Conservation (phyloP, 92 coral and sea anemone genomes). For the Bergia puertoricense region DNA sequence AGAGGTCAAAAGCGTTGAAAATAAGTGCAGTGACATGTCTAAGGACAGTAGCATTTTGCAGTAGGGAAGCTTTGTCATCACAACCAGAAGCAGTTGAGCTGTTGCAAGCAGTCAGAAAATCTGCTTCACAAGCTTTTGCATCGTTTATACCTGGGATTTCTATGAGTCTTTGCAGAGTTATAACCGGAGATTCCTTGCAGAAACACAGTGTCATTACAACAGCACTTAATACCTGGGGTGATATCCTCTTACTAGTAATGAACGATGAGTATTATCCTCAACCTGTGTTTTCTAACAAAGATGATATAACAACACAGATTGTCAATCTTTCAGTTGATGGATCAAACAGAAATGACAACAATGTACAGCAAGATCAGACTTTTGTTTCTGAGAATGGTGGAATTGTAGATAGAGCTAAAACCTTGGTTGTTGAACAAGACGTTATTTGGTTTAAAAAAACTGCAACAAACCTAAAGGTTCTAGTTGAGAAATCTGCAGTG, state of each 20-base stretch:
- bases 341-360: not conserved
- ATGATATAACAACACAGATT: conserved; percentile 60
- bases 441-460: conserved; percentile 73
- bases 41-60: conserved; percentile 63
- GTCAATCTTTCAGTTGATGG: conserved; percentile 43
- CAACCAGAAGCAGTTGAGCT: conserved; percentile 44
- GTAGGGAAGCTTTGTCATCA: conserved; percentile 7
- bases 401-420: conserved; percentile 44
- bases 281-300: conserved; percentile 24
- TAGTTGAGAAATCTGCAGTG: conserved; percentile 60
- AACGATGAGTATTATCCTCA: conserved; percentile 69
- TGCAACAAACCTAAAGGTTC: conserved; percentile 71
- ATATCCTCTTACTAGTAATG: conserved; percentile 73
- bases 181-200: conserved; percentile 69
- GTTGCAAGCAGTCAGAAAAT: conserved; percentile 49
- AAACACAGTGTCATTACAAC: conserved; percentile 71
- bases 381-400: conserved; percentile 6
- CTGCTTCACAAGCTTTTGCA: conserved; percentile 64
- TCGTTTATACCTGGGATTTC: conserved; percentile 97
- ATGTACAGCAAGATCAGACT: conserved; percentile 1
- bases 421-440: conserved; percentile 58
- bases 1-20: conserved; percentile 71
- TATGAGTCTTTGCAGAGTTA: conserved; percentile 63
- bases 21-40: conserved; percentile 76
- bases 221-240: conserved; percentile 75